Percentiles rank a stretch among this genome's conserved stretches.
phyloP scores from a whole-genome alignment of 2,113 vertebrate species.

The Callospermophilus lateralis region DNA sequence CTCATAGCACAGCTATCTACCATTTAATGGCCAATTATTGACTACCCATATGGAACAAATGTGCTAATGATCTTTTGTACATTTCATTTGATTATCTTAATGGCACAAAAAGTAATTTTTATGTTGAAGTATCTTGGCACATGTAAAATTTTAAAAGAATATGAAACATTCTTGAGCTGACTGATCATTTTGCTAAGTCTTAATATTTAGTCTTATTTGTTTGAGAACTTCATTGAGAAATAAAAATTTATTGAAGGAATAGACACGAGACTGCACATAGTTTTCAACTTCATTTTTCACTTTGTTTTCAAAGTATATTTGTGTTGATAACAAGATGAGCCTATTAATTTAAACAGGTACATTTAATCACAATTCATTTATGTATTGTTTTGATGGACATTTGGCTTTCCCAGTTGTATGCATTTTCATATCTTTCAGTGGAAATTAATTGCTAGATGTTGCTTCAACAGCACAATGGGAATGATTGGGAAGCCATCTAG shows the following conservation, averaged over 20 bases:
- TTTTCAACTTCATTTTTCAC: constrained; percentile 6
- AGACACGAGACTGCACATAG: not conserved
- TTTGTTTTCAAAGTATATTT: not conserved
- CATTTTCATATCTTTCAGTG: not conserved
- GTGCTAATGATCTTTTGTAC: constrained; percentile 18
- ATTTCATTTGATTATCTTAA: constrained; percentile 49
- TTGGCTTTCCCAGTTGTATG: not conserved
- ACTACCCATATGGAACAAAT: not conserved
- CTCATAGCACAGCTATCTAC: constrained; percentile 30
- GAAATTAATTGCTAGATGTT: not conserved
- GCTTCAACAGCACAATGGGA: not conserved
- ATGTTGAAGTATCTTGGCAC: not conserved
- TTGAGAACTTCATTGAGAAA: constrained; percentile 12
- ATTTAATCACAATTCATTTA: not conserved
- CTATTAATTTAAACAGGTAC: constrained; percentile 13
- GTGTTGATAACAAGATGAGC: not conserved
- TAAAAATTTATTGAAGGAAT: not conserved
- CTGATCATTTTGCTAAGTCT: not conserved
- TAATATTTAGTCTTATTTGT: not conserved
- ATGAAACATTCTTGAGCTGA: not conserved
- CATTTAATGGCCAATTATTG: constrained; percentile 31
- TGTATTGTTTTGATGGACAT: not conserved
- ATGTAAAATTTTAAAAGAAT: not conserved
- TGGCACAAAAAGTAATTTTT: constrained; percentile 5
- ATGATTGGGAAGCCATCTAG: not conserved